These are phyloP conservation scores for Himalopsyche kuldschensis DNA, from an alignment of 2,888 invertebrate genomes.

Conservation along the genomic window DNA sequence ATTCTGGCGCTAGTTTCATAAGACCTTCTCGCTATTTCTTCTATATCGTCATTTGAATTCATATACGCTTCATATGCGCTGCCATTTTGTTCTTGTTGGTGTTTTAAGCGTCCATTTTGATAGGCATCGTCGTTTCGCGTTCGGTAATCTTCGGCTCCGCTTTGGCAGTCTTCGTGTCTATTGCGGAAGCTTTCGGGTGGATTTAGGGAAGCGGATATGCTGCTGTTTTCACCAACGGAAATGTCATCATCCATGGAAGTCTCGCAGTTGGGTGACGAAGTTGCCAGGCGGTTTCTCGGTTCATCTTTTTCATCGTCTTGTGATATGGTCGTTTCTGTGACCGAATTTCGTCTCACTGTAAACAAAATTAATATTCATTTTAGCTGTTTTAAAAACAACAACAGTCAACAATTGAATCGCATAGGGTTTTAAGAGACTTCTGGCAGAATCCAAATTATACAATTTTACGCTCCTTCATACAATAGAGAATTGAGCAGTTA, in stretches of 20 bases:
- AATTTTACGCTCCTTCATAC: too few relatives aligned
- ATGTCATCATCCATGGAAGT: conserved; percentile 50
- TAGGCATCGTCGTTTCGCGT: background rate
- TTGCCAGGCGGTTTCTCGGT: background rate
- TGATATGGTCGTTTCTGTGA: background rate
- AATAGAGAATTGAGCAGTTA: too few relatives aligned
- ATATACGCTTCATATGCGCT: conserved; percentile 2
- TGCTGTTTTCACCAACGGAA: conserved; percentile 55
- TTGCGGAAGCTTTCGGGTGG: conserved; percentile 33
- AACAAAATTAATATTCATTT: background rate
- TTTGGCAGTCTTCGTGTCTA: background rate
- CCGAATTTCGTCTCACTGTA: background rate
- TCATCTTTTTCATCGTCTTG: background rate
- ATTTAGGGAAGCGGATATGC: conserved; percentile 46
- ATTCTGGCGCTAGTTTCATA: conserved; percentile 43
- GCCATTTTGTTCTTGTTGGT: background rate
- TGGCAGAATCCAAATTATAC: too few relatives aligned
- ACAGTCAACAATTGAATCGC: too few relatives aligned
- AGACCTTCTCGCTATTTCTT: conserved; percentile 48
- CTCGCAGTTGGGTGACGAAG: conserved; percentile 15
- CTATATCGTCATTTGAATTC: conserved; percentile 44
- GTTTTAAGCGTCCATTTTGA: conserved; percentile 6
- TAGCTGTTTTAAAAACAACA: background rate
- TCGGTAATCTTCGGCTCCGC: background rate
- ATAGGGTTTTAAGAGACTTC: too few relatives aligned